Evolutionary conservation across 2,113 vertebrate genomes (phyloP), one percentile per base, ranked within the genome.

Genomic region (Archocentrus centrarchus): DNA sequence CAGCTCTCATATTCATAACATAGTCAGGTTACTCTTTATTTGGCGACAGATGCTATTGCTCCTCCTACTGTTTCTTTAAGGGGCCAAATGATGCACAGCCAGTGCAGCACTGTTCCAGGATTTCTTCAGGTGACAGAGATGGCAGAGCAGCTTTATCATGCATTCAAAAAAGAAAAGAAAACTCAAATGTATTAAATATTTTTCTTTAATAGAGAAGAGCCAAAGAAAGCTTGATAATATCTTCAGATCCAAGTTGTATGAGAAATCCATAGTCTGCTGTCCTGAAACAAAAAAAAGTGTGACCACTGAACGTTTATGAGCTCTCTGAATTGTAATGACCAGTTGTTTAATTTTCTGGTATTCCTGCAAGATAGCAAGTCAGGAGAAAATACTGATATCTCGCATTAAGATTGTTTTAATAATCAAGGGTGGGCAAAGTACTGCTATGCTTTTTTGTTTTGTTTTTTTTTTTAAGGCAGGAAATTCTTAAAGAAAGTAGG

Each of bases 1-100:
- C 79, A 81, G 41, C 47, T 20, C 66, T 79, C 37, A 39, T 70
- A 59, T 58, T 77, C 76, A 59, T 35, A 22, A 35, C 39, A 27
- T 24, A 55, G 59, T 59, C 63, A 55, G 55, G 64, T 47, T 81
- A 18, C 41, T 73, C 39, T 75, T 80, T 87, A 79, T 81, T 78
- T 80, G 73, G 60, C 27, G 0, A 75, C 58, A 59, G 24, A 78
- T 64, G 39, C 59, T 53, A 15, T 80, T 68, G n/a, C 79, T 79
- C 39, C 64, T 64, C 59, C 35, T 63, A 39, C 64, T 80, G 68
- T 77, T 80, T 79, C 66, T 80, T 88, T 61, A 75, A 77, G 32
- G n/a, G 20, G 17, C 61, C 58, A 80, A 80, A 73, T 76, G 53
- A 83, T 73, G 64, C 75, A 44, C 53, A 61, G 55, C 63, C 41